phyloP scores from a whole-genome alignment of 2,113 vertebrate species.

The Eudyptes chrysolophus region DNA sequence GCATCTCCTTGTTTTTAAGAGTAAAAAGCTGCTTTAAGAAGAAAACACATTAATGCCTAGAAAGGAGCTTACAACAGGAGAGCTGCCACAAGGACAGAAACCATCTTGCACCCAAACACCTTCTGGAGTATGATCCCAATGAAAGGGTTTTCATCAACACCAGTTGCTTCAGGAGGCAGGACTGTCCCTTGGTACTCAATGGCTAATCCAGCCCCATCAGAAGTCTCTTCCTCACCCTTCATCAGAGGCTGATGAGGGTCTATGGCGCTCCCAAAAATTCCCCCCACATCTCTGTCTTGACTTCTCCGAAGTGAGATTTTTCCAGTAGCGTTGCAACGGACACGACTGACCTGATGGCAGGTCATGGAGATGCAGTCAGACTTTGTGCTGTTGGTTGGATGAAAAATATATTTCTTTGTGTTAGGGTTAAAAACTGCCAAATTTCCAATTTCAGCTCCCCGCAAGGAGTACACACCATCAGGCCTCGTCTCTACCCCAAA shows the following conservation, averaged over 20 bases:
- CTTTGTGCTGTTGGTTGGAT: background rate
- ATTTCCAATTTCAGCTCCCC: background rate
- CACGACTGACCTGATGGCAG: background rate
- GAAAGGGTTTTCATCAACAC: background rate
- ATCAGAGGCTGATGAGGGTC: background rate
- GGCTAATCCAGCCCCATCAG: background rate
- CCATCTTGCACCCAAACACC: background rate
- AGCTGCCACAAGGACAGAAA: background rate
- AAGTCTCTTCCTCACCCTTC: background rate
- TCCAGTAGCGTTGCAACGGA: background rate
- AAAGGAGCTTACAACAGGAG: background rate
- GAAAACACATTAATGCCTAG: background rate
- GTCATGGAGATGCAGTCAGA: background rate
- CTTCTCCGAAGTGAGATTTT: background rate
- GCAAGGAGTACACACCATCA: background rate
- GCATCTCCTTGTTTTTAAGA: background rate
- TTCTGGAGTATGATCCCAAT: background rate
- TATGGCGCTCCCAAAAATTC: background rate
- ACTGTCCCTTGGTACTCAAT: background rate
- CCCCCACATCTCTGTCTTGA: background rate
- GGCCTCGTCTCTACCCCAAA: background rate
- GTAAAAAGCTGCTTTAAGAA: background rate
- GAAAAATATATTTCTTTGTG: accelerated
- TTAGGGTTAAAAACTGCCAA: background rate
- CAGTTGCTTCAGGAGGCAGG: background rate